phyloP scores from a whole-genome alignment of 1,140 invertebrate species.

The Drosophila arizonae region DNA sequence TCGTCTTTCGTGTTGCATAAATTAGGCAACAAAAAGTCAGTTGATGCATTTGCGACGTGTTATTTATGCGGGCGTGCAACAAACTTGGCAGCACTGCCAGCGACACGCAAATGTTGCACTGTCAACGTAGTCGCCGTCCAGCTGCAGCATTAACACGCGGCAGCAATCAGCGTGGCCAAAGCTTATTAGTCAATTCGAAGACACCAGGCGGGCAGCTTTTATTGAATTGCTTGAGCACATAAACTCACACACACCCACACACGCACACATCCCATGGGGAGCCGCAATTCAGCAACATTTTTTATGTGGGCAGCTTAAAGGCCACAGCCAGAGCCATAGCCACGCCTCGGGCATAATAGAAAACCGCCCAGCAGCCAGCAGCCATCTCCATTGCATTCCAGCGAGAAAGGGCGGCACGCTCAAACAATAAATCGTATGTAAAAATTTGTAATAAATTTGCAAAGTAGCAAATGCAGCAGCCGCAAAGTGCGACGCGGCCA shows the following conservation, averaged over 20 bases:
- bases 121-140: conserved; percentile 8
- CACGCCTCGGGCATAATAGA: conserved; percentile 52
- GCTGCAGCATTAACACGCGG: neutral
- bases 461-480: conserved; percentile 78
- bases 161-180: conserved; percentile 52
- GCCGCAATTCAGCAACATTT: conserved; percentile 12
- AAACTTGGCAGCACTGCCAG: conserved; percentile 53
- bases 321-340: conserved; percentile 17
- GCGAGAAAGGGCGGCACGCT: conserved; percentile 45
- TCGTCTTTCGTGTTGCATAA: conserved; percentile 74
- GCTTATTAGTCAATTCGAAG: conserved; percentile 72
- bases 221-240: conserved; percentile 61
- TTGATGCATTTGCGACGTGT: conserved; percentile 78
- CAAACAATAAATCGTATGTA: conserved; percentile 79
- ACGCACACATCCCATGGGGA: neutral
- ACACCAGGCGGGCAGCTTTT: conserved; percentile 56
- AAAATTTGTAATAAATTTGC: conserved; percentile 81
- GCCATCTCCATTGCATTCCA: neutral
- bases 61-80: conserved; percentile 77
- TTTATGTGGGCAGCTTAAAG: conserved; percentile 53
- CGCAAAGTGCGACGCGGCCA: conserved; percentile 49
- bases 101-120: conserved; percentile 59
- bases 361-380: conserved; percentile 20
- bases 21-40: conserved; percentile 78
- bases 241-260: conserved; percentile 30